Conservation (phyloP, 1,140 invertebrate genomes). For the Melanaphis sacchari region DNA sequence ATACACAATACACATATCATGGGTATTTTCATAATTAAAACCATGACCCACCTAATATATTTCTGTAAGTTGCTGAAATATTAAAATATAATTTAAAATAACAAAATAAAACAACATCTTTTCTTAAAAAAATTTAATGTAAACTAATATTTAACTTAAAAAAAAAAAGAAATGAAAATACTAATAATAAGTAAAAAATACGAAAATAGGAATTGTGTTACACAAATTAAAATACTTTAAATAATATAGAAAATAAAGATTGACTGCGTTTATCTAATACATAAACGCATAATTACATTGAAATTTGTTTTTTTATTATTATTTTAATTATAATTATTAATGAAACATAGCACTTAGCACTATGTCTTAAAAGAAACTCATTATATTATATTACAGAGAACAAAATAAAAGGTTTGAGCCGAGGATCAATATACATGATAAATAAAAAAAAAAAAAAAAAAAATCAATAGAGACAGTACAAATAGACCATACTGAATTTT, state of each 20-base stretch:
- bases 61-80: background rate
- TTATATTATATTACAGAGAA: slow-evolving; percentile 16
- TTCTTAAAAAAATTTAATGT: slow-evolving; percentile 47
- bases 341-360: background rate
- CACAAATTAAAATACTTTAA: slow-evolving; percentile 52
- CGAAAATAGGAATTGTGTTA: slow-evolving; percentile 56
- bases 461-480: background rate
- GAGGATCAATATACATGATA: background rate
- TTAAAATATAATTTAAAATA: background rate
- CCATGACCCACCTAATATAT: background rate
- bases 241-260: slow-evolving; percentile 45
- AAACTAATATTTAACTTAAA: slow-evolving; percentile 22
- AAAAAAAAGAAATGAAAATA: slow-evolving; percentile 46
- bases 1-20: background rate
- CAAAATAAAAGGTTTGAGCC: background rate
- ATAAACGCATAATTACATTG: slow-evolving; percentile 13
- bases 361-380: background rate
- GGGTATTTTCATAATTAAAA: background rate
- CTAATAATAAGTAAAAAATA: slow-evolving; percentile 43
- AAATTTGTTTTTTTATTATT: slow-evolving; percentile 1
- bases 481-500: slow-evolving; percentile 22
- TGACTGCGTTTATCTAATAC: background rate
- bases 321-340: slow-evolving; percentile 26
- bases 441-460: background rate
- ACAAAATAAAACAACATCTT: slow-evolving; percentile 12